phyloP scores from a whole-genome alignment of 2,113 vertebrate species.

The Lampris megalopsis region DNA sequence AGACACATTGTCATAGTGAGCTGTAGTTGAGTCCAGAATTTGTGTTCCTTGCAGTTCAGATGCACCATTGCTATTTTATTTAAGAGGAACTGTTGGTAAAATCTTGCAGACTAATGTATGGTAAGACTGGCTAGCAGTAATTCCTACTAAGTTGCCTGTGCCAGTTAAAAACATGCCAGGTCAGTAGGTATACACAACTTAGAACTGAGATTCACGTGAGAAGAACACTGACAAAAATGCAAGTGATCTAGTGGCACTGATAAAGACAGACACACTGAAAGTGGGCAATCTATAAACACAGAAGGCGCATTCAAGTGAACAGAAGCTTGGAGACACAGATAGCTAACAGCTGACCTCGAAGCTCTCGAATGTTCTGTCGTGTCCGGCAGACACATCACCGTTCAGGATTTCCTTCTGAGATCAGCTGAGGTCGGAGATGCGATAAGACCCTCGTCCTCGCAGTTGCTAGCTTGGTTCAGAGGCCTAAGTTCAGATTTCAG shows the following conservation, averaged over 20 bases:
- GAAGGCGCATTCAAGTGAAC: slow-evolving; percentile 52
- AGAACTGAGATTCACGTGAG: slow-evolving; percentile 30
- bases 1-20: neutral
- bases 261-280: slow-evolving; percentile 27
- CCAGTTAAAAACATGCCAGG: slow-evolving; percentile 22
- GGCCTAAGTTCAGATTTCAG: slow-evolving; percentile 3
- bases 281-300: slow-evolving; percentile 15
- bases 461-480: slow-evolving; percentile 12
- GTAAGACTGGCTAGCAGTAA: neutral
- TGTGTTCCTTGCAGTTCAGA: neutral
- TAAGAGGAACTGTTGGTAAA: too few relatives aligned
- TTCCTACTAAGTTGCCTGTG: slow-evolving; percentile 7
- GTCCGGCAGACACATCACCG: slow-evolving; percentile 35
- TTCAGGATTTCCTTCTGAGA: slow-evolving; percentile 15
- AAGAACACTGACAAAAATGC: slow-evolving; percentile 21
- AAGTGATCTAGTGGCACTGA: slow-evolving; percentile 41
- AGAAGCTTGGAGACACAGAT: slow-evolving; percentile 50
- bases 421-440: slow-evolving; percentile 24
- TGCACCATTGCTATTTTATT: neutral
- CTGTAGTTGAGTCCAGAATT: neutral
- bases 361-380: slow-evolving; percentile 32
- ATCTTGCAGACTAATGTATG: neutral
- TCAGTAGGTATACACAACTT: slow-evolving; percentile 27
- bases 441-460: slow-evolving; percentile 19
- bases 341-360: slow-evolving; percentile 18